Evolutionary conservation across 92 coral and sea anemone genomes (phyloP).

Genomic region (Phenganax stokvisi): DNA sequence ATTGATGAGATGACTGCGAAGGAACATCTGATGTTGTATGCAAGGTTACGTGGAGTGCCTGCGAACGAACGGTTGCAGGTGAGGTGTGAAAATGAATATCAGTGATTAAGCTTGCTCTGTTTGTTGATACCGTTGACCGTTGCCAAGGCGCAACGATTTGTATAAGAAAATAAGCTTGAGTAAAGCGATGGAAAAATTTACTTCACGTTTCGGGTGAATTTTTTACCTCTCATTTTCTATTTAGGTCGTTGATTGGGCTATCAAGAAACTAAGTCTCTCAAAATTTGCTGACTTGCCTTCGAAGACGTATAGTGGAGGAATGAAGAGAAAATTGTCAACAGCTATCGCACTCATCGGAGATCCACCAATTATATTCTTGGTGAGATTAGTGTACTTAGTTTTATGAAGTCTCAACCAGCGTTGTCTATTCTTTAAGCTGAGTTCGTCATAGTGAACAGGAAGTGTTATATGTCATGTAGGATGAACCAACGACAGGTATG

Average conservation of each 20-base stretch:
- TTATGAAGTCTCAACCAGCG: not conserved
- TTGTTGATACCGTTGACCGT: not conserved
- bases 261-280: slow-evolving; percentile 66
- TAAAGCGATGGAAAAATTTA: not conserved
- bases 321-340: slow-evolving; percentile 82
- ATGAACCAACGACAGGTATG: slow-evolving; percentile 99
- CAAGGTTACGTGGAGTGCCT: slow-evolving; percentile 94
- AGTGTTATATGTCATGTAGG: slow-evolving; percentile 48
- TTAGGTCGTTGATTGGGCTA: slow-evolving; percentile 92
- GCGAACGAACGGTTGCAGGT: slow-evolving; percentile 73
- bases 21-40: slow-evolving; percentile 79
- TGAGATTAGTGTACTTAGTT: slow-evolving; percentile 26
- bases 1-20: slow-evolving; percentile 88
- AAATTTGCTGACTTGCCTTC: slow-evolving; percentile 73
- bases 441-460: no score
- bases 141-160: no score
- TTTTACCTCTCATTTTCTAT: not conserved
- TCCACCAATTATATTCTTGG: slow-evolving; percentile 85
- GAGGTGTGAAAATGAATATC: slow-evolving; percentile 4
- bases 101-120: not conserved
- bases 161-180: not conserved
- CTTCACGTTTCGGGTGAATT: no score
- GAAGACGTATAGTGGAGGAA: slow-evolving; percentile 84
- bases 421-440: not conserved
- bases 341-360: slow-evolving; percentile 94